A percentile compares a stretch with the other conserved stretches of the same genome.
phyloP scores from a whole-genome alignment of 2,113 vertebrate genomes.

The Etheostoma cragini region DNA sequence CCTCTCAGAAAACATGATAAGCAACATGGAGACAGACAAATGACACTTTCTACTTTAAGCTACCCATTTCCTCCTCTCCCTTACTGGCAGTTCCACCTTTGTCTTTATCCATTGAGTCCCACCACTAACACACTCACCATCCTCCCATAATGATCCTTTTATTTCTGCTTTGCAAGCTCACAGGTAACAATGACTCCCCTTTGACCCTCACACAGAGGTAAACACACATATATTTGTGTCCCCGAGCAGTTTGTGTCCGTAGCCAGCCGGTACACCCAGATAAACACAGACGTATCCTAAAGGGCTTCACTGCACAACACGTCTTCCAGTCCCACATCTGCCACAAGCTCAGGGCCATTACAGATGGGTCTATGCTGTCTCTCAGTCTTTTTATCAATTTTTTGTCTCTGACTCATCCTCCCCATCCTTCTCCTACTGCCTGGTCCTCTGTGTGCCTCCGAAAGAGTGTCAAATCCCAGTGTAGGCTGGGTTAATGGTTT shows the following conservation, averaged over 20 bases:
- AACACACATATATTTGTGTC: slow-evolving; percentile 34
- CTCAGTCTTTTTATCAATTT: slow-evolving; percentile 17
- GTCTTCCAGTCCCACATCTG: slow-evolving; percentile 49
- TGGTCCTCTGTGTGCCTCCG: slow-evolving; percentile 22
- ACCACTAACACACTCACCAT: slow-evolving; percentile 24
- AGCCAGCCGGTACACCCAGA: slow-evolving; percentile 24
- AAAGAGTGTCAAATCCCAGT: slow-evolving; percentile 42
- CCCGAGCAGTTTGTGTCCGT: slow-evolving; percentile 9
- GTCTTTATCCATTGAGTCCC: slow-evolving; percentile 37
- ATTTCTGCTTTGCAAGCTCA: slow-evolving; percentile 33
- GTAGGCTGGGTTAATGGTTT: slow-evolving; percentile 65
- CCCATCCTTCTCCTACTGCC: slow-evolving; percentile 45
- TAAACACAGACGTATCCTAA: slow-evolving; percentile 42
- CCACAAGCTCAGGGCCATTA: slow-evolving; percentile 35
- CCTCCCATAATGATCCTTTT: slow-evolving; percentile 33
- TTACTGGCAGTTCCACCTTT: slow-evolving; percentile 17
- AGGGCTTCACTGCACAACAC: slow-evolving; percentile 28
- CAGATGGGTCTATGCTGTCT: slow-evolving; percentile 23
- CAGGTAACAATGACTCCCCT: slow-evolving; percentile 18
- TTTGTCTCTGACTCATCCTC: slow-evolving; percentile 70
- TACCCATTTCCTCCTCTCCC: slow-evolving; percentile 35
- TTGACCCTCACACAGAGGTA: slow-evolving; percentile 27
- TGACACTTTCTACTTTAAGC: slow-evolving; percentile 14
- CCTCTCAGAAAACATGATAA: slow-evolving; percentile 23
- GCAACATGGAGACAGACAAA: slow-evolving; percentile 15